Evolutionary conservation across 1,140 invertebrate genomes (phyloP).

Genomic region (Apis dorsata): DNA sequence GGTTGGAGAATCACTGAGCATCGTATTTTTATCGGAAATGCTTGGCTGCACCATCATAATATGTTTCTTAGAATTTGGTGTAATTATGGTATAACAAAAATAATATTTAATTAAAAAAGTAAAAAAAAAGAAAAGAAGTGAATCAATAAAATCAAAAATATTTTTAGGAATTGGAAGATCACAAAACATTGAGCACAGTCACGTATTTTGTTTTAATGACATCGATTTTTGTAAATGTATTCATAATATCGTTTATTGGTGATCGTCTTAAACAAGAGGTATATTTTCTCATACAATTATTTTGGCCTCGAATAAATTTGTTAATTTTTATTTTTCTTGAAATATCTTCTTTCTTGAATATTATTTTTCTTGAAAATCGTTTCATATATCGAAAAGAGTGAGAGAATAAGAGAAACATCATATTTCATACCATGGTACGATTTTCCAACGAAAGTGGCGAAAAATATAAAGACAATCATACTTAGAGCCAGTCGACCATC

Average conservation of each 20-base stretch:
- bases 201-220: constrained; percentile 72
- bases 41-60: constrained; percentile 75
- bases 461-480: constrained; percentile 65
- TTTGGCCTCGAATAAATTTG: not conserved
- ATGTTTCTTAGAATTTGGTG: constrained; percentile 75
- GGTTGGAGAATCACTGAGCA: constrained; percentile 71
- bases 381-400: constrained; percentile 51
- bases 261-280: constrained; percentile 72
- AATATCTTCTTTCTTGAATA: too few relatives aligned
- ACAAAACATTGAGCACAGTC: constrained; percentile 61
- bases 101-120: not conserved
- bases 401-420: constrained; percentile 56
- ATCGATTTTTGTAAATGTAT: constrained; percentile 71
- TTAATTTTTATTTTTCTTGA: not conserved
- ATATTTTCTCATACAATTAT: not conserved
- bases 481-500: constrained; percentile 60
- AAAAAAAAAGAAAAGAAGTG: not conserved
- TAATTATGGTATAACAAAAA: constrained; percentile 64
- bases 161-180: constrained; percentile 72
- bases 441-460: constrained; percentile 60
- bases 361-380: not conserved
- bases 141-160: not conserved
- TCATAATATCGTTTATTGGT: constrained; percentile 71
- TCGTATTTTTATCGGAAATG: constrained; percentile 76
- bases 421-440: constrained; percentile 67